Conservation (phyloP, 2,113 vertebrate genomes). For the Panurus biarmicus region DNA sequence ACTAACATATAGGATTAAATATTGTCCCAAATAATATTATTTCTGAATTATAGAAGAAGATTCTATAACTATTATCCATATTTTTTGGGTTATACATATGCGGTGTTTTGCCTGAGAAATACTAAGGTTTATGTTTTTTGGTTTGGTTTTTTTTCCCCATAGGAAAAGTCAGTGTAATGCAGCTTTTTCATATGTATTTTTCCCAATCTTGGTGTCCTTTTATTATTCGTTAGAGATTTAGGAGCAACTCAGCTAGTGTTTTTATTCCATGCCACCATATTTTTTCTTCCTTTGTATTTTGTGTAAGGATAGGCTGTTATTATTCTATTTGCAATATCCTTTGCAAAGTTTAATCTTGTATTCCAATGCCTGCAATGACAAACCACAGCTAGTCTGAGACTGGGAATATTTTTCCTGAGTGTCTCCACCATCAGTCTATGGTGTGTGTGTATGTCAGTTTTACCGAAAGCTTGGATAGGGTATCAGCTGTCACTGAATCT, state of each 20-base stretch:
- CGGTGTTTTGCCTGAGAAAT: neutral
- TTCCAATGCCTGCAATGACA: neutral
- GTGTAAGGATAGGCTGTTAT: neutral
- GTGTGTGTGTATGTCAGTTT: conserved; percentile 30
- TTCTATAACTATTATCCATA: neutral
- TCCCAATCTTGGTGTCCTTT: neutral
- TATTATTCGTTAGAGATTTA: neutral
- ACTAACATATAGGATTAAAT: neutral
- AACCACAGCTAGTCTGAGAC: neutral
- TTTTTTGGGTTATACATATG: neutral
- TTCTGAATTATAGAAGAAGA: neutral
- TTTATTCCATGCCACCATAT: neutral
- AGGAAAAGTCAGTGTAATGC: neutral
- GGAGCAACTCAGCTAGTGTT: neutral
- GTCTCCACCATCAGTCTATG: neutral
- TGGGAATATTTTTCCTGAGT: conserved; percentile 6
- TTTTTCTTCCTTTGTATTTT: neutral
- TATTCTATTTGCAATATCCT: neutral
- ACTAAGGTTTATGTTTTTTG: neutral
- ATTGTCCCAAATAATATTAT: neutral
- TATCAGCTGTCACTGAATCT: conserved; percentile 41
- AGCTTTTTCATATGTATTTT: neutral
- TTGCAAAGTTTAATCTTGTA: neutral
- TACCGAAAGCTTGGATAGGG: conserved; percentile 9
- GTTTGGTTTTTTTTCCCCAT: accelerated